Evolutionary conservation across 2,797 vertebrate species (phyloP).

Genomic region (Muscicapa comitata): DNA sequence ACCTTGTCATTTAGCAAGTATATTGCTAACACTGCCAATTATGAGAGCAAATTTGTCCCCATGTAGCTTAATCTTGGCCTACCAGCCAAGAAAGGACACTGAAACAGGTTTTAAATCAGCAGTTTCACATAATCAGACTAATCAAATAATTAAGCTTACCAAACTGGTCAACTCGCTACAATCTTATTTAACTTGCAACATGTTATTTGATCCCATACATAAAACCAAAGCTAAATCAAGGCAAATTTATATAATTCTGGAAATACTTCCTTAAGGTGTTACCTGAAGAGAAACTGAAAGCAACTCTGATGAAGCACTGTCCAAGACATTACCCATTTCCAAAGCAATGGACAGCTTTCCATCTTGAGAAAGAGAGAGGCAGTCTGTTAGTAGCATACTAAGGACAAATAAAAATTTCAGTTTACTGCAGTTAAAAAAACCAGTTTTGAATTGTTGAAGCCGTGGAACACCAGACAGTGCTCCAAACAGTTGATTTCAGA

Average conservation of each 20-base stretch:
- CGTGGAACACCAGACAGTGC: not conserved
- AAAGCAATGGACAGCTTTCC: slow-evolving; percentile 71
- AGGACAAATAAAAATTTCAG: not conserved
- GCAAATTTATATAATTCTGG: not conserved
- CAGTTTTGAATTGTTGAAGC: not conserved
- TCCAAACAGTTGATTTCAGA: not conserved
- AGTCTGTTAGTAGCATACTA: not conserved
- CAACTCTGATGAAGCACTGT: not conserved
- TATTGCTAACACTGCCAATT: not conserved
- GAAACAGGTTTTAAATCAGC: not conserved
- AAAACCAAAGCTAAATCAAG: not conserved
- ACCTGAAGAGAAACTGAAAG: slow-evolving; percentile 50
- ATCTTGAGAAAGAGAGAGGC: slow-evolving; percentile 22
- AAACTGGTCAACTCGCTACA: not conserved
- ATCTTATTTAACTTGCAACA: not conserved
- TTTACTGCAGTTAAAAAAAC: not conserved
- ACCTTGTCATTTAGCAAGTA: not conserved
- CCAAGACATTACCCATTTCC: not conserved
- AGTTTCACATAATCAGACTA: not conserved
- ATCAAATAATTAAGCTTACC: not conserved
- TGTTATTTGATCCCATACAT: not conserved
- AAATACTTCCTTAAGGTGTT: not conserved
- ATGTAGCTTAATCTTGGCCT: not conserved
- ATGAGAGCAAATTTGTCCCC: not conserved
- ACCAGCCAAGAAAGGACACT: not conserved